phyloP scores from a whole-genome alignment of 2,888 invertebrate genomes.

The Andrena haemorrhoa region DNA sequence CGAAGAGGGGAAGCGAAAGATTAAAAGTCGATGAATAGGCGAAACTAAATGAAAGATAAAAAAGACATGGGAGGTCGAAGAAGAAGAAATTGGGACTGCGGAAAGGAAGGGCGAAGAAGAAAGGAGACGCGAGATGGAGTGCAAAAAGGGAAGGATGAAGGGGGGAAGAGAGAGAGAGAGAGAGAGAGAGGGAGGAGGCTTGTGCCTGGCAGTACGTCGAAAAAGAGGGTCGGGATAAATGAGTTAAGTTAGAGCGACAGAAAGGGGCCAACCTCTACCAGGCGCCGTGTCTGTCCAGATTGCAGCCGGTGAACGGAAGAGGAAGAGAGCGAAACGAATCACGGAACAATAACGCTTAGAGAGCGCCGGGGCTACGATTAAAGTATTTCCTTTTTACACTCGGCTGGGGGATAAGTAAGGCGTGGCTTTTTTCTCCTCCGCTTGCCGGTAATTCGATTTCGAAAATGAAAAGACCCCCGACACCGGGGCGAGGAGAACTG shows the following conservation, averaged over 20 bases:
- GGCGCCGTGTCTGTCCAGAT: conserved; percentile 71
- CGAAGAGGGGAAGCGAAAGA: not conserved
- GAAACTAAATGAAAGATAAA: not conserved
- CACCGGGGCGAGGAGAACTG: conserved; percentile 4
- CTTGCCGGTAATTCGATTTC: conserved; percentile 59
- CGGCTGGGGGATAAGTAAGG: conserved; percentile 46
- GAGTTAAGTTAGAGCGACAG: conserved; percentile 69
- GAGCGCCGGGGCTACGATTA: conserved; percentile 54
- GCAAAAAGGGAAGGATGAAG: not conserved
- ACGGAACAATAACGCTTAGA: conserved; percentile 64
- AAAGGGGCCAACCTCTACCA: conserved; percentile 62
- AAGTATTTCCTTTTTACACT: conserved; percentile 62
- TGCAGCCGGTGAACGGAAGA: conserved; percentile 49
- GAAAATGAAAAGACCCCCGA: conserved; percentile 59
- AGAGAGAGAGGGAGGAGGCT: conserved; percentile 31
- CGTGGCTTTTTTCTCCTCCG: conserved; percentile 28
- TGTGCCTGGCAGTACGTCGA: conserved; percentile 72
- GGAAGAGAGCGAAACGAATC: conserved; percentile 58
- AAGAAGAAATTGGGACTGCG: not conserved
- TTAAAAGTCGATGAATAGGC: conserved; percentile 18
- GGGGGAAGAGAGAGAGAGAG: not conserved
- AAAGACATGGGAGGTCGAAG: not conserved
- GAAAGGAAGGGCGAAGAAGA: not conserved
- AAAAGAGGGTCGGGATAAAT: conserved; percentile 74
- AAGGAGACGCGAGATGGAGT: not conserved